Conservation (phyloP, 2,797 vertebrate genomes). For the Urophycis tenuis region DNA sequence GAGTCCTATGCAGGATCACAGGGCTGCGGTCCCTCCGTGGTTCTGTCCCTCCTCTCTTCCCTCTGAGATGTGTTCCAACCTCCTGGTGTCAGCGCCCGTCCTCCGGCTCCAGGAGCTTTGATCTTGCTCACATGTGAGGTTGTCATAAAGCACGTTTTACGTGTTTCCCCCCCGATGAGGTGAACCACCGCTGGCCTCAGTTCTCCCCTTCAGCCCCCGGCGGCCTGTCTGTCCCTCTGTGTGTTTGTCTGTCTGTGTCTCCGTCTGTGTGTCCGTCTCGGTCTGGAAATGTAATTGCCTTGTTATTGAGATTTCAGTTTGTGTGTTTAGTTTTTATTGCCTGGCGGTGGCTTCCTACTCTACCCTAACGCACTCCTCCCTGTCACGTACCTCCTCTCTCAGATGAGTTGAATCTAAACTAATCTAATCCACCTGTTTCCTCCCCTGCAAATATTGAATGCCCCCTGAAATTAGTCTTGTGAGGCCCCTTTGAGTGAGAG, state of each 20-base stretch:
- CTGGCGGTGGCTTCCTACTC: background rate
- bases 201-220: no score
- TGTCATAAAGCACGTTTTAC: no score
- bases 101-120: background rate
- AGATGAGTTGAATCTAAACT: no score
- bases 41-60: background rate
- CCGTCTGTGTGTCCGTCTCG: background rate
- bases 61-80: background rate
- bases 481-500: no score
- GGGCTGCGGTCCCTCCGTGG: background rate
- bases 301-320: background rate
- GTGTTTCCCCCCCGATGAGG: no score
- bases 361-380: background rate
- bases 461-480: background rate
- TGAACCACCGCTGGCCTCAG: no score
- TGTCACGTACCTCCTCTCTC: background rate
- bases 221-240: no score
- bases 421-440: background rate
- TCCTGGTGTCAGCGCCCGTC: background rate
- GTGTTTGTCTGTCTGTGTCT: background rate
- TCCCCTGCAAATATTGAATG: background rate
- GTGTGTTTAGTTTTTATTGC: background rate
- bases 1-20: background rate
- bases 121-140: no score
- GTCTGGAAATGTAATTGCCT: background rate